These are phyloP conservation scores for Dorcus parallelipipedus DNA, from an alignment of 2,888 invertebrate species.

Conservation along the genomic window DNA sequence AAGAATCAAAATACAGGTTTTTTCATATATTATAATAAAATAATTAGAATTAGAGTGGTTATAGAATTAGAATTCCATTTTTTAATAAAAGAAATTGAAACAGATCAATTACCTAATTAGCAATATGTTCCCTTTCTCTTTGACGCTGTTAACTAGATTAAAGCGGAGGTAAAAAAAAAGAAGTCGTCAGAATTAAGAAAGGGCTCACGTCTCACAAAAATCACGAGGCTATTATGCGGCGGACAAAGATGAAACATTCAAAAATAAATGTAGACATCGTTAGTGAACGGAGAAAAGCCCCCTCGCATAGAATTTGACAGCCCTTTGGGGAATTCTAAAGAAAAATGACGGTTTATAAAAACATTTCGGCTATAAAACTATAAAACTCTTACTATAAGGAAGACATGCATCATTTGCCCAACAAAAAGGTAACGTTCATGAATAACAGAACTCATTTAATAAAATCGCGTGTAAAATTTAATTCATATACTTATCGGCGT, in stretches of 20 bases:
- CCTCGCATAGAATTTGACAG: conserved; percentile 42
- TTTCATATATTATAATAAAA: background rate
- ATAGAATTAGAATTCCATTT: background rate
- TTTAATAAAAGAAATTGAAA: background rate
- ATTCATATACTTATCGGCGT: too few species aligned
- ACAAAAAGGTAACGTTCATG: too few species aligned
- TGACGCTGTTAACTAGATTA: too few species aligned
- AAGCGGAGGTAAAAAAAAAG: too few species aligned
- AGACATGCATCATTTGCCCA: background rate
- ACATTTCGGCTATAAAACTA: conserved; percentile 49
- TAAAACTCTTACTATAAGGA: conserved; percentile 33
- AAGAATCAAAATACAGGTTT: too few species aligned
- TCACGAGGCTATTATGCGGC: background rate
- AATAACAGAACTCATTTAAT: too few species aligned
- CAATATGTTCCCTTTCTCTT: too few species aligned
- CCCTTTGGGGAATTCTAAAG: conserved; percentile 42
- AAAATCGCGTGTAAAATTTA: too few species aligned
- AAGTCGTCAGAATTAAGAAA: background rate
- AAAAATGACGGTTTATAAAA: conserved; percentile 50
- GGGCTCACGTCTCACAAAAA: background rate
- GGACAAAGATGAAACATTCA: conserved; percentile 7
- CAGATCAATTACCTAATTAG: too few species aligned
- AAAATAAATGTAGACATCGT: conserved; percentile 34
- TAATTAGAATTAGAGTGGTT: background rate
- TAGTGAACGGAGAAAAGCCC: conserved; percentile 24